A percentile compares a stretch with the other conserved stretches of the same genome.
Evolutionary conservation across 2,888 invertebrate genomes (phyloP).

Genomic region (Diachrysia chrysitis): DNA sequence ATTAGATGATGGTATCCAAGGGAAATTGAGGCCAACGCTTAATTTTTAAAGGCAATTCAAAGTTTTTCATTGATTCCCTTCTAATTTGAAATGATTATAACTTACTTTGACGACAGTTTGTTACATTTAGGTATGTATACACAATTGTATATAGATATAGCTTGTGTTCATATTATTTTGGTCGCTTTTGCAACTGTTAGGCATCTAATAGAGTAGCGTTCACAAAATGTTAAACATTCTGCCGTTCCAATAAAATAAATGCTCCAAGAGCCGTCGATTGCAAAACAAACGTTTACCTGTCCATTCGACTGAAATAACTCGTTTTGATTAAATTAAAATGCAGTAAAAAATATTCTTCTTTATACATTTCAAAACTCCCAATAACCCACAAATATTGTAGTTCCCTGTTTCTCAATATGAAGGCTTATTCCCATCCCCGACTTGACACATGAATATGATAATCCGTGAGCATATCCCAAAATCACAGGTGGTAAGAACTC

Average conservation of each 20-base stretch:
- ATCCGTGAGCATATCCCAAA: constrained; percentile 64
- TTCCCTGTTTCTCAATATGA: constrained; percentile 57
- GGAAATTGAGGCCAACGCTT: no score
- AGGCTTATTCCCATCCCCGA: constrained; percentile 54
- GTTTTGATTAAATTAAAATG: constrained; percentile 55
- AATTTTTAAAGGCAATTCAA: no score
- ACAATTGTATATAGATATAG: no score
- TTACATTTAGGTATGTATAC: no score
- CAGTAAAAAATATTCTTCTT: constrained; percentile 24
- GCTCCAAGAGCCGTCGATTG: constrained; percentile 36
- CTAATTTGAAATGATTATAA: no score
- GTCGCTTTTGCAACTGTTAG: not conserved
- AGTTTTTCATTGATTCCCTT: no score
- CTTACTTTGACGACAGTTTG: no score
- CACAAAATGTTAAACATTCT: constrained; percentile 21
- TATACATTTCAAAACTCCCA: constrained; percentile 28
- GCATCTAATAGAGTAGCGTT: constrained; percentile 4
- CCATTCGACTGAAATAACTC: constrained; percentile 36
- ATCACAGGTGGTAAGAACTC: constrained; percentile 63
- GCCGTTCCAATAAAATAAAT: constrained; percentile 33
- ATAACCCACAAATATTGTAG: constrained; percentile 42
- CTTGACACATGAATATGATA: constrained; percentile 70
- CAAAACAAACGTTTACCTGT: constrained; percentile 64
- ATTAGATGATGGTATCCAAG: no score
- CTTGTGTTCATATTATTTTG: not conserved